A percentile compares a stretch with the other conserved stretches of the same genome.
Conservation (phyloP, 2,113 vertebrate species). For the Cardinalis cardinalis region DNA sequence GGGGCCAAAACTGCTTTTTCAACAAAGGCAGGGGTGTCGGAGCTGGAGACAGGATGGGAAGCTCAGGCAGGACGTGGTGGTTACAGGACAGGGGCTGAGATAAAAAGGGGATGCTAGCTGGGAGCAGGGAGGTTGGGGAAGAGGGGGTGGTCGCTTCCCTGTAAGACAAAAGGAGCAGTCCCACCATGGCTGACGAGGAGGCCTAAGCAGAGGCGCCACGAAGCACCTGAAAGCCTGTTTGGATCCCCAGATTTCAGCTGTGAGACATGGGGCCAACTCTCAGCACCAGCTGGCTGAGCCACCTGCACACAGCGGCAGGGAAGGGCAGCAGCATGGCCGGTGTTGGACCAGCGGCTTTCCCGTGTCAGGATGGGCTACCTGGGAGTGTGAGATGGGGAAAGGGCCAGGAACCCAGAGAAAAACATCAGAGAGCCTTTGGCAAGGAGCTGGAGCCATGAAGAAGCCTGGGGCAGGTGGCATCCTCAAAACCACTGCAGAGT, state of each 20-base stretch:
- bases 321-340: not conserved
- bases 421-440: not conserved
- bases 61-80: not conserved
- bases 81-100: not conserved
- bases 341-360: not conserved
- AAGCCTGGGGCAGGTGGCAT: not conserved
- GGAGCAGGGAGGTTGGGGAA: not conserved
- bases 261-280: not conserved
- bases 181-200: not conserved
- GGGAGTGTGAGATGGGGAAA: not conserved
- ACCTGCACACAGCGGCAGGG: not conserved
- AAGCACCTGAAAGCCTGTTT: not conserved
- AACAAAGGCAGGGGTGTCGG: not conserved
- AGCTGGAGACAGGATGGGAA: not conserved
- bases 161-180: not conserved
- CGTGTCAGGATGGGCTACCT: not conserved
- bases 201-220: not conserved
- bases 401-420: not conserved
- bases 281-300: not conserved
- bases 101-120: not conserved
- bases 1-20: not conserved
- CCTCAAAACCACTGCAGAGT: not conserved
- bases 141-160: not conserved
- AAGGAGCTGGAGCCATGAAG: not conserved
- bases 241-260: not conserved